Evolutionary conservation across 2,113 vertebrate genomes (phyloP).

Genomic region (Pluvianellus socialis): DNA sequence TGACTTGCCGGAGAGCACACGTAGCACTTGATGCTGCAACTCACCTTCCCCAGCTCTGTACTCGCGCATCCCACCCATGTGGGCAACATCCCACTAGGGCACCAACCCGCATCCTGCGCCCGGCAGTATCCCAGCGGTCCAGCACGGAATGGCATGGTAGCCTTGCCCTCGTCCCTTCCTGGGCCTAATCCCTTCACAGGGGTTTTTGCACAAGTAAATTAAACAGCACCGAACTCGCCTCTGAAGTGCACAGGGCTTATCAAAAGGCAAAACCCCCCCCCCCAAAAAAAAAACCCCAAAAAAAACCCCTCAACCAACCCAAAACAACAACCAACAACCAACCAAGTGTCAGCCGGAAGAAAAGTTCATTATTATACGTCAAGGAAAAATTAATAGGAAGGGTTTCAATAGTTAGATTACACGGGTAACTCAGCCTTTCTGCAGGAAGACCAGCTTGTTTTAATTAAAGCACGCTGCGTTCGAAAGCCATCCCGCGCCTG

Average conservation of each 20-base stretch:
- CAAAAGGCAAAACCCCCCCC: background rate
- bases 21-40: background rate
- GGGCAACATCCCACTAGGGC: background rate
- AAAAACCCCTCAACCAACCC: background rate
- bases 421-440: conserved; percentile 1
- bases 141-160: accelerated
- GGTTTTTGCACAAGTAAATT: background rate
- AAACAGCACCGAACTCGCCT: background rate
- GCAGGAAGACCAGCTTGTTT: conserved; percentile 12
- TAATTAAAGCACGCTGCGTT: conserved; percentile 24
- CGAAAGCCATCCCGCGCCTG: background rate
- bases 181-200: background rate
- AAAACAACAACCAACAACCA: background rate
- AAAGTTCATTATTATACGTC: conserved; percentile 33
- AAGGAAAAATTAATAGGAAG: conserved; percentile 37
- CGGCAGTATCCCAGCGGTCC: background rate
- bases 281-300: background rate
- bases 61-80: no score
- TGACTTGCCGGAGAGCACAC: background rate
- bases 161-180: background rate
- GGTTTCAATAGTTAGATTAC: conserved; percentile 39
- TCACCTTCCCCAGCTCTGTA: background rate
- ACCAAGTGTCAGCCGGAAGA: background rate
- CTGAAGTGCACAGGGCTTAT: background rate
- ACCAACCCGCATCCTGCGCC: background rate